Evolutionary conservation across 1,140 invertebrate genomes (phyloP).

Genomic region (Drosophila dunni): DNA sequence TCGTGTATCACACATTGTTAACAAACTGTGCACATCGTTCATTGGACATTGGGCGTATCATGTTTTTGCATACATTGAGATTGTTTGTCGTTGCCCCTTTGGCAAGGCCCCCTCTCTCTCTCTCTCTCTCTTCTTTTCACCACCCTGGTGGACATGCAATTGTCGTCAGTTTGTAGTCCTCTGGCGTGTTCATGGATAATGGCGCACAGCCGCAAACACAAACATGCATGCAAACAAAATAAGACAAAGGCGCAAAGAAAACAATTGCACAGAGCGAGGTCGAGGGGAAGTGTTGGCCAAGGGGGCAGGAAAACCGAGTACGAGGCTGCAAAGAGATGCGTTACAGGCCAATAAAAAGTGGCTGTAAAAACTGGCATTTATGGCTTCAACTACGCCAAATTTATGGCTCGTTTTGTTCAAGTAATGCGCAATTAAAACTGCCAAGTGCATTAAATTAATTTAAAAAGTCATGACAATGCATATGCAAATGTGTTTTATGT

Average conservation of each 20-base stretch:
- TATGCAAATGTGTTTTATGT: slow-evolving; percentile 23
- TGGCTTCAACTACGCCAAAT: slow-evolving; percentile 71
- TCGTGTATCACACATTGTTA: slow-evolving; percentile 78
- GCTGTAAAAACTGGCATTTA: slow-evolving; percentile 75
- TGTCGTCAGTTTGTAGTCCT: background rate
- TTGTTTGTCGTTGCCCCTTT: slow-evolving; percentile 29
- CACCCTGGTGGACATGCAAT: background rate
- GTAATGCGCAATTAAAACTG: slow-evolving; percentile 77
- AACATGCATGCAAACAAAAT: slow-evolving; percentile 58
- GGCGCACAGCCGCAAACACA: slow-evolving; percentile 63
- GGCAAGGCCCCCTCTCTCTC: background rate
- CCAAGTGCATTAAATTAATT: slow-evolving; percentile 80
- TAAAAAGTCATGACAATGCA: slow-evolving; percentile 52
- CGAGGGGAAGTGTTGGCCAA: background rate
- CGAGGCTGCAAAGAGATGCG: slow-evolving; percentile 25
- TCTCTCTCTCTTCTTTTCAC: no score
- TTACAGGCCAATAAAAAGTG: slow-evolving; percentile 71
- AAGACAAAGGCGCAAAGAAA: slow-evolving; percentile 35
- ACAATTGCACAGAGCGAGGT: slow-evolving; percentile 12
- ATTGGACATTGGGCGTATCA: slow-evolving; percentile 65
- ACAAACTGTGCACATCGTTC: slow-evolving; percentile 56
- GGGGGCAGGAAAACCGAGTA: background rate
- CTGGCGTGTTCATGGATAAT: slow-evolving; percentile 39
- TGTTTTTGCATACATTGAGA: slow-evolving; percentile 62
- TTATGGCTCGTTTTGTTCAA: slow-evolving; percentile 67